Conservation (phyloP, 30 jellyfish, hydroid and myxozoan species). For the Clytia hemisphaerica region DNA sequence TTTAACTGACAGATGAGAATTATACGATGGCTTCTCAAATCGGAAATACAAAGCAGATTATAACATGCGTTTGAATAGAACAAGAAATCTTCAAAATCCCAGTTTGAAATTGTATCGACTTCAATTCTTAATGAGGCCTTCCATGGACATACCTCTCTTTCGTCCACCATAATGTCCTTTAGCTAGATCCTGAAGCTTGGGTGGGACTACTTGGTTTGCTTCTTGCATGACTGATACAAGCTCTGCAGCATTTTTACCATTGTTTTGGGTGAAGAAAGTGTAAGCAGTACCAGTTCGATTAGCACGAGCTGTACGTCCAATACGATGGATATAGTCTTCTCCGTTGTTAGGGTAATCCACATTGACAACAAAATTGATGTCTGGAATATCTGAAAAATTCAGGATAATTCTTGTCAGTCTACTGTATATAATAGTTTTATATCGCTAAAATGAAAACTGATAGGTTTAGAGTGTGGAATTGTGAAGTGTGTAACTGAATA, state of each 20-base stretch:
- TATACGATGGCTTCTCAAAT: no score
- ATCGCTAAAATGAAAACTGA: background rate
- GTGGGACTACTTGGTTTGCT: conserved; percentile 90
- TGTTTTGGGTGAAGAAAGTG: conserved; percentile 85
- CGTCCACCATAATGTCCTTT: conserved; percentile 39
- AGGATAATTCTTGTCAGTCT: background rate
- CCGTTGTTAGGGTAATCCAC: conserved; percentile 78
- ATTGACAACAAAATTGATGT: conserved; percentile 86
- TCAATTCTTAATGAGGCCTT: background rate
- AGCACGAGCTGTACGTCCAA: conserved; percentile 98
- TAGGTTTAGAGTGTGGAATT: no score
- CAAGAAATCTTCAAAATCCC: no score
- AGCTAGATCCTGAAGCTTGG: conserved; percentile 49
- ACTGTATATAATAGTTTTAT: background rate
- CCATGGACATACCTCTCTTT: conserved; percentile 21
- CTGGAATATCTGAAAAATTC: conserved; percentile 87
- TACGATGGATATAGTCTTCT: conserved; percentile 95
- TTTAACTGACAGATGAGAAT: background rate
- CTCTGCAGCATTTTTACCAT: conserved; percentile 59
- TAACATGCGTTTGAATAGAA: no score
- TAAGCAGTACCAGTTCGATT: conserved; percentile 81
- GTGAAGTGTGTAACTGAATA: no score
- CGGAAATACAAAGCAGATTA: no score
- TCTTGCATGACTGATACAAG: conserved; percentile 65
- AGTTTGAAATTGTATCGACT: background rate